A percentile compares a stretch with the other conserved stretches of the same genome.
Conservation (phyloP, 2,888 invertebrate genomes). For the Nomada ruficornis region DNA sequence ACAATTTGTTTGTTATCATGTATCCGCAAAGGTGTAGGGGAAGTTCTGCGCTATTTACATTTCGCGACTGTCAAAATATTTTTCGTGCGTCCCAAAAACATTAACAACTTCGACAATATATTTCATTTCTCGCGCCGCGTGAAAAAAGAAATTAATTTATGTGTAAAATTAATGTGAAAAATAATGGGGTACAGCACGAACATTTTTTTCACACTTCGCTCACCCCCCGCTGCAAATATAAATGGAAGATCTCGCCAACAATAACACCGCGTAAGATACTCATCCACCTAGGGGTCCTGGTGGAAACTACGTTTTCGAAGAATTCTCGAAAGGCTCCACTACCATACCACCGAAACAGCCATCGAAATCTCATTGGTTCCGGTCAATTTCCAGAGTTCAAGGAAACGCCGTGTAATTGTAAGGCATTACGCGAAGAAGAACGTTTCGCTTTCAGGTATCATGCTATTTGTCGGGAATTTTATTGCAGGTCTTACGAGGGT, state of each 20-base stretch:
- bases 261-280: constrained; percentile 26
- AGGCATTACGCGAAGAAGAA: constrained; percentile 29
- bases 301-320: constrained; percentile 59
- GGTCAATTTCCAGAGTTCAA: constrained; percentile 59
- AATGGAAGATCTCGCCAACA: constrained; percentile 65
- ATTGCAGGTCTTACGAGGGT: constrained; percentile 26
- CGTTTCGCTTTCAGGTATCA: constrained; percentile 7
- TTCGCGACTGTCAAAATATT: constrained; percentile 4
- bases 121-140: background rate
- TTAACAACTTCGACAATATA: background rate
- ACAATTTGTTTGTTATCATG: constrained; percentile 19
- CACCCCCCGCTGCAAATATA: constrained; percentile 67
- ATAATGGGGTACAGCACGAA: too few relatives aligned
- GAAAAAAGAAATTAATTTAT: background rate
- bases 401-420: constrained; percentile 63
- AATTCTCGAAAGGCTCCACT: constrained; percentile 47
- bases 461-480: constrained; percentile 40
- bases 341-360: constrained; percentile 29
- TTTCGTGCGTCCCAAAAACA: background rate
- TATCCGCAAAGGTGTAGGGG: background rate
- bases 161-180: background rate
- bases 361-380: constrained; percentile 61
- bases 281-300: background rate
- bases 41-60: background rate
- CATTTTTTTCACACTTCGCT: constrained; percentile 53